Evolutionary conservation across 2,113 vertebrate genomes (phyloP).

Genomic region (Vireo altiloquus): DNA sequence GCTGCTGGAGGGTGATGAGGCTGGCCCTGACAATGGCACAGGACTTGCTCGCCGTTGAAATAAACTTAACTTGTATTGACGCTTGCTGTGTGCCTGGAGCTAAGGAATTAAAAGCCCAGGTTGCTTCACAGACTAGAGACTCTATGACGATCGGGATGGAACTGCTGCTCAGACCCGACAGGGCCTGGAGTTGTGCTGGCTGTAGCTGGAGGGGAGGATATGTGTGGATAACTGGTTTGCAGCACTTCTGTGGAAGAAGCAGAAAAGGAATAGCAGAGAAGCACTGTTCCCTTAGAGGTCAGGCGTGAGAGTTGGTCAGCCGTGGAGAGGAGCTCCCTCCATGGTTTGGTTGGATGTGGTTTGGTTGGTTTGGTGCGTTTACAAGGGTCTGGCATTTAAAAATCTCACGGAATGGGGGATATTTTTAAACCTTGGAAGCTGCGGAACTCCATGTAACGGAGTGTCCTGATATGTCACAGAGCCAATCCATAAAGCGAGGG

Average conservation of each 20-base stretch:
- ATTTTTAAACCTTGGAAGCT: background rate
- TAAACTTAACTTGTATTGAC: background rate
- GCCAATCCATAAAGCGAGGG: background rate
- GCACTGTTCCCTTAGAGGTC: background rate
- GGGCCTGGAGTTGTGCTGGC: background rate
- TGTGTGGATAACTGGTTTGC: background rate
- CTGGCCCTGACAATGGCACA: background rate
- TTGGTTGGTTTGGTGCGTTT: background rate
- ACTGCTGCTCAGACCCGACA: background rate
- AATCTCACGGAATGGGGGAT: background rate
- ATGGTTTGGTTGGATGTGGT: background rate
- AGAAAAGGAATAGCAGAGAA: background rate
- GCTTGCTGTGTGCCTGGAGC: background rate
- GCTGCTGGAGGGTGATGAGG: background rate
- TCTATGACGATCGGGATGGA: background rate
- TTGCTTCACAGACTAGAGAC: background rate
- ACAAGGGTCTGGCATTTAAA: background rate
- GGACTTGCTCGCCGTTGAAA: background rate
- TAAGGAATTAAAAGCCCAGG: background rate
- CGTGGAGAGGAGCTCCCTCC: background rate
- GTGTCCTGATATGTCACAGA: background rate
- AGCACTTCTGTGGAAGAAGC: background rate
- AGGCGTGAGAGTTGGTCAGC: background rate
- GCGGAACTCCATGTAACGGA: accelerated
- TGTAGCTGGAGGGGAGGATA: background rate